phyloP scores from a whole-genome alignment of 2,113 vertebrate species.

The Corythornis cristatus region DNA sequence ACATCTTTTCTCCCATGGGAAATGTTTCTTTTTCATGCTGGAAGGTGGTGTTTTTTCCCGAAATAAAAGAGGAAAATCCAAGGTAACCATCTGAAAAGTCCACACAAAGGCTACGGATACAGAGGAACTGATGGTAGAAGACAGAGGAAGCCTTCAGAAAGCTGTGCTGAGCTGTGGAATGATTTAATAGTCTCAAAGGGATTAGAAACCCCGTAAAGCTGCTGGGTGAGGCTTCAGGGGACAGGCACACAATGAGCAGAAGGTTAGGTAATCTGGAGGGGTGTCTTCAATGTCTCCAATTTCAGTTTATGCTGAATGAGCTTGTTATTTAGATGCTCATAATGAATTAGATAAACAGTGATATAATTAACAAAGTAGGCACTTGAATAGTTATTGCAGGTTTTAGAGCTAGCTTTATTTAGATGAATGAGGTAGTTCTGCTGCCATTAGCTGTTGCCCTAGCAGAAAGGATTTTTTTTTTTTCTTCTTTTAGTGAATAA shows the following conservation, averaged over 20 bases:
- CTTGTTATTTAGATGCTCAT: constrained; percentile 13
- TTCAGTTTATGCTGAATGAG: not conserved
- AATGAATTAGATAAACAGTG: constrained; percentile 26
- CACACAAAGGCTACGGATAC: accelerated
- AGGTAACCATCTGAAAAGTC: not conserved
- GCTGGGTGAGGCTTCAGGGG: not conserved
- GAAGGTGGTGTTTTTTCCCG: not conserved
- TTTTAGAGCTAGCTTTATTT: constrained; percentile 25
- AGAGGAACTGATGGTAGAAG: not conserved
- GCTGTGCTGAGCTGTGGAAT: not conserved
- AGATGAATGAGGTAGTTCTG: constrained; percentile 28
- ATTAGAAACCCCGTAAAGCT: not conserved
- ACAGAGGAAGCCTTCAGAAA: not conserved
- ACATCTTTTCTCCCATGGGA: not conserved
- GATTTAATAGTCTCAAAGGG: not conserved
- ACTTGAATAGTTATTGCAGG: constrained; percentile 23
- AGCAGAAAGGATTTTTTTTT: not conserved
- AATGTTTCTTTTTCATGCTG: not conserved
- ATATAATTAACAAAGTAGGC: constrained; percentile 43
- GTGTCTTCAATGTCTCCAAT: not conserved
- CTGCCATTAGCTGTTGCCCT: not conserved
- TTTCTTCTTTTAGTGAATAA: not conserved
- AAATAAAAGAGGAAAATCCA: not conserved
- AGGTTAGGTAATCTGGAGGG: not conserved
- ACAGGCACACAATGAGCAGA: not conserved